Conservation (phyloP, 1,140 invertebrate genomes). For the Danaus melanippus region DNA sequence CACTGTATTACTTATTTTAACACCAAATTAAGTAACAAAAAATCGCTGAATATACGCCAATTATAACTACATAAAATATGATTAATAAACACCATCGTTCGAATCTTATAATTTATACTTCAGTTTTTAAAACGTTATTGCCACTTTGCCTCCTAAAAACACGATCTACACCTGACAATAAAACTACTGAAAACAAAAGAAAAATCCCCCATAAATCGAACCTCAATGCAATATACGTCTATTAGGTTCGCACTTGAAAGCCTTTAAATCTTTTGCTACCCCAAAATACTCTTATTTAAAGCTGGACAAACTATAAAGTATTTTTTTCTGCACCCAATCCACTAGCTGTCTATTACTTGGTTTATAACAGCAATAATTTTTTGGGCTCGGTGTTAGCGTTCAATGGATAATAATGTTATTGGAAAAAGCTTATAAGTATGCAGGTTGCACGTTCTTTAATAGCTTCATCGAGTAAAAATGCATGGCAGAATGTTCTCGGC, state of each 20-base stretch:
- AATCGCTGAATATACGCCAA: too few relatives aligned
- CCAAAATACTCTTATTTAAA: constrained; percentile 50
- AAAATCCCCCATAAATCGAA: constrained; percentile 55
- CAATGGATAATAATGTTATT: constrained; percentile 17
- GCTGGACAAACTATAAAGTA: constrained; percentile 23
- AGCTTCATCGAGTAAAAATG: constrained; percentile 17
- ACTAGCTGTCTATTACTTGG: constrained; percentile 23
- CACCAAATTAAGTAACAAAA: too few relatives aligned
- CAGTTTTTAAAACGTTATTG: constrained; percentile 22
- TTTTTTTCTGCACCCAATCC: constrained; percentile 22
- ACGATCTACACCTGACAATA: constrained; percentile 40
- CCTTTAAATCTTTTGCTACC: constrained; percentile 50
- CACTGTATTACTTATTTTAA: too few relatives aligned
- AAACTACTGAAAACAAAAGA: constrained; percentile 54
- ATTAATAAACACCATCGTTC: too few relatives aligned
- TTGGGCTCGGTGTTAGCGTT: constrained; percentile 7
- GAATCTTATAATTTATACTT: too few relatives aligned
- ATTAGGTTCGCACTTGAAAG: constrained; percentile 55
- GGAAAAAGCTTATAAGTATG: constrained; percentile 18
- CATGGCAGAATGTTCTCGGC: constrained; percentile 25
- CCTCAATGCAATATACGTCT: constrained; percentile 62
- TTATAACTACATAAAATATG: too few relatives aligned
- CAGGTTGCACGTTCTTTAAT: constrained; percentile 14
- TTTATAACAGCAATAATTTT: constrained; percentile 18
- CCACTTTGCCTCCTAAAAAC: constrained; percentile 34